These are phyloP conservation scores for Triplophysa bombifrons DNA, from an alignment of 2,797 vertebrate genomes.

Conservation along the genomic window DNA sequence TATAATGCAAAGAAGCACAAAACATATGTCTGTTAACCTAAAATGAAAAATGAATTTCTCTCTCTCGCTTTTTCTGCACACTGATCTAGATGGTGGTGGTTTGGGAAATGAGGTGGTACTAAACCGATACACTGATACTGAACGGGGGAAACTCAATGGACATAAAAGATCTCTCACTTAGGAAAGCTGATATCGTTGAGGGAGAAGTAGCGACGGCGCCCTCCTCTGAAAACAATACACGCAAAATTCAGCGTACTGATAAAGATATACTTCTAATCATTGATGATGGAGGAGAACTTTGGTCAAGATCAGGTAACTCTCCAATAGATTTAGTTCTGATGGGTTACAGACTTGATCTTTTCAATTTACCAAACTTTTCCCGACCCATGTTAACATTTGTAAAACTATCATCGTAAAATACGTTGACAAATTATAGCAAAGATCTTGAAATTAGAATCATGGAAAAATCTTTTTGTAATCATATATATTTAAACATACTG, in stretches of 20 bases:
- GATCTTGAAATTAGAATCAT: too few species aligned
- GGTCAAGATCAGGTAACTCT: slow-evolving; percentile 23
- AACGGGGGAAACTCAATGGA: slow-evolving; percentile 51
- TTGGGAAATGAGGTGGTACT: slow-evolving; percentile 46
- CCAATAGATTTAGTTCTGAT: neutral
- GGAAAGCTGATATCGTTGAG: slow-evolving; percentile 57
- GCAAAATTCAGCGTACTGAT: slow-evolving; percentile 51
- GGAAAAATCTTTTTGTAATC: too few species aligned
- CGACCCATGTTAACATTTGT: too few species aligned
- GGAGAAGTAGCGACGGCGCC: slow-evolving; percentile 50
- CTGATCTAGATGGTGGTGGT: slow-evolving; percentile 34
- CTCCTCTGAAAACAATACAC: slow-evolving; percentile 61
- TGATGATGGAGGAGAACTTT: slow-evolving; percentile 48
- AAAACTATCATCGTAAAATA: too few species aligned
- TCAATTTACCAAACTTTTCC: neutral
- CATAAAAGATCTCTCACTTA: slow-evolving; percentile 63
- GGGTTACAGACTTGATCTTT: too few species aligned
- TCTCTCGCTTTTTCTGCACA: neutral
- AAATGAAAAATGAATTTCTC: neutral
- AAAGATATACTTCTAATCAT: slow-evolving; percentile 21
- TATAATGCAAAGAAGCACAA: too few species aligned
- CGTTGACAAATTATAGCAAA: too few species aligned
- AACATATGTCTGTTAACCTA: too few species aligned
- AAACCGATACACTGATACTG: slow-evolving; percentile 35
- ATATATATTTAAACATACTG: too few species aligned